Conservation (phyloP, 2,113 vertebrate genomes). For the Leptobrachium ailaonicum region DNA sequence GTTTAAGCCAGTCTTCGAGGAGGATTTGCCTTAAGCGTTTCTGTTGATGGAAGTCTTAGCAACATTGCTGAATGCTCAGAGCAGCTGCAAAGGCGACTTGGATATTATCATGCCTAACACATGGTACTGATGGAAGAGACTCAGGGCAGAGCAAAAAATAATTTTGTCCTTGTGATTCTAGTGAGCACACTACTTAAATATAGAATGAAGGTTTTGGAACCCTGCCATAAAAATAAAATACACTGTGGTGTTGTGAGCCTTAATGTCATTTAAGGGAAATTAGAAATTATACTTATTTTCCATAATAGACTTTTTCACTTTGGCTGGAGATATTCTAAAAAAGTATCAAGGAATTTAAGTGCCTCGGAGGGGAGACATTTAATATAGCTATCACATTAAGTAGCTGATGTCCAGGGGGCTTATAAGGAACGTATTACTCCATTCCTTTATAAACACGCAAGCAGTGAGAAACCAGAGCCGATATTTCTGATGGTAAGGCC, state of each 20-base stretch:
- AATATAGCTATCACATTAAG: too few species aligned
- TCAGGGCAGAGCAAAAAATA: constrained; percentile 15
- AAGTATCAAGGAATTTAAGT: too few species aligned
- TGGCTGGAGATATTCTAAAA: too few species aligned
- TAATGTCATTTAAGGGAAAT: not conserved
- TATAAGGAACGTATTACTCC: too few species aligned
- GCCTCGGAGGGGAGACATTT: too few species aligned
- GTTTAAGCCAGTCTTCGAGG: constrained; percentile 15
- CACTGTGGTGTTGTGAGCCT: not conserved
- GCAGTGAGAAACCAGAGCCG: too few species aligned
- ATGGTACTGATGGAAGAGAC: constrained; percentile 14
- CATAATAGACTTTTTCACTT: too few species aligned
- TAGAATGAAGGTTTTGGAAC: not conserved
- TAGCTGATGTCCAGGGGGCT: too few species aligned
- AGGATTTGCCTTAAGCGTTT: constrained; percentile 27
- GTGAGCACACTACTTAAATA: not conserved
- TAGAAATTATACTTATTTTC: too few species aligned
- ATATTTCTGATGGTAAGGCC: too few species aligned
- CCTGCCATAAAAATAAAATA: not conserved
- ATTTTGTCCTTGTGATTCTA: constrained; percentile 26
- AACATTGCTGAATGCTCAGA: constrained; percentile 26
- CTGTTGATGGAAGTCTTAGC: constrained; percentile 37
- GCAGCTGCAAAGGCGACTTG: constrained; percentile 23
- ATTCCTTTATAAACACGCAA: too few species aligned
- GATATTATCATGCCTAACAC: constrained; percentile 29